phyloP scores from a whole-genome alignment of 2,113 vertebrate species.

The Sorex araneus region DNA sequence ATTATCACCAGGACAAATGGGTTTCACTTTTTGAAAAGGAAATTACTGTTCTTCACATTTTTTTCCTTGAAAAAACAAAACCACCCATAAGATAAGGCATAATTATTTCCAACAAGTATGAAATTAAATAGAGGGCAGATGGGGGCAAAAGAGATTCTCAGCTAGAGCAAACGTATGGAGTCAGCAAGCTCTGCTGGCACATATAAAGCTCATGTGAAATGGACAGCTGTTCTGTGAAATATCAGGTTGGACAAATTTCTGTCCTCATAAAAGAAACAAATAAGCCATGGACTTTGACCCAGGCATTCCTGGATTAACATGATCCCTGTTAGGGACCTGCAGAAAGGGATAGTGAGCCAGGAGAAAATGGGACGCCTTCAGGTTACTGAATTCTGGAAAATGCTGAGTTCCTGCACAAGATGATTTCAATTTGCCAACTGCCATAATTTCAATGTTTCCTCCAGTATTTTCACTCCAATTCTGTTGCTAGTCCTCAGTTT shows the following conservation, averaged over 20 bases:
- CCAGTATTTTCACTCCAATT: constrained; percentile 35
- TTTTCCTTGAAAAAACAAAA: neutral
- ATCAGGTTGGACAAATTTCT: constrained; percentile 59
- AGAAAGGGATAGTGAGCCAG: neutral
- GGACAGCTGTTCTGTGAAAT: constrained; percentile 62
- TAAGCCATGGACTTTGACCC: constrained; percentile 63
- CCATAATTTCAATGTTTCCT: constrained; percentile 72
- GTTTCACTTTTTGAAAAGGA: constrained; percentile 34
- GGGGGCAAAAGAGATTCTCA: neutral
- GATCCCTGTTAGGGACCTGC: neutral
- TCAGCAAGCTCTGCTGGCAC: constrained; percentile 22
- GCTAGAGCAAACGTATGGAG: neutral
- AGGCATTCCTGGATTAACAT: constrained; percentile 72
- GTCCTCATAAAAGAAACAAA: constrained; percentile 59
- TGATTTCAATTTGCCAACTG: constrained; percentile 53
- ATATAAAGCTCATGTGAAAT: neutral
- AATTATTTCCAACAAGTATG: constrained; percentile 51
- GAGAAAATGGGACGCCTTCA: neutral
- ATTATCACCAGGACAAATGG: constrained; percentile 40
- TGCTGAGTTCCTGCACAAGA: neutral
- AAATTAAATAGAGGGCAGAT: constrained; percentile 1
- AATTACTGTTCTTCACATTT: constrained; percentile 47
- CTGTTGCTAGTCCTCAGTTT: neutral
- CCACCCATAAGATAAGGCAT: neutral
- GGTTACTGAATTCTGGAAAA: neutral